These are phyloP conservation scores for Microtus oregoni DNA, from an alignment of 2,113 vertebrate genomes.

Conservation along the genomic window DNA sequence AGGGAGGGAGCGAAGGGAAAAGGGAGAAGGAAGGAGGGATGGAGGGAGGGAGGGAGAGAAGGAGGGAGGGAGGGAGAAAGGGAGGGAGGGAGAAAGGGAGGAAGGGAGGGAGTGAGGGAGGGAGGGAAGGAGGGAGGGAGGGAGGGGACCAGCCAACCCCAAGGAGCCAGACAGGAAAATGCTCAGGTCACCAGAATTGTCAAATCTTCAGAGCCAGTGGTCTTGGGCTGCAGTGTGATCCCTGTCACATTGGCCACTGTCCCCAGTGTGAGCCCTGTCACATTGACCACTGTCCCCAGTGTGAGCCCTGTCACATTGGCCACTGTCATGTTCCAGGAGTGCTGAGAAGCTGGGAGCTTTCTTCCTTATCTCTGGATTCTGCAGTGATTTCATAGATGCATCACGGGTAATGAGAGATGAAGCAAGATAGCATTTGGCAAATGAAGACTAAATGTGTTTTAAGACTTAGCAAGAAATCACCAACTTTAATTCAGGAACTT, in stretches of 20 bases:
- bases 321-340: background rate
- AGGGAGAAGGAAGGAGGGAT: no score
- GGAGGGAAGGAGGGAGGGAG: fast-evolving
- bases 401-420: background rate
- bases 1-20: no score
- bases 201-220: background rate
- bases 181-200: background rate
- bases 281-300: no score
- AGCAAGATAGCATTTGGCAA: background rate
- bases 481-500: background rate
- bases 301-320: no score
- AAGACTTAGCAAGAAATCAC: background rate
- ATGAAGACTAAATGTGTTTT: background rate
- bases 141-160: background rate
- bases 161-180: background rate
- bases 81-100: fast-evolving
- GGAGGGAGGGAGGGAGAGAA: fast-evolving
- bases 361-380: background rate
- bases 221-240: no score
- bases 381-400: background rate
- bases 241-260: no score
- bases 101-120: no score
- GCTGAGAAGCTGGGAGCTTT: background rate
- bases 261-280: no score
- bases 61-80: fast-evolving